Conservation (phyloP, 1,140 invertebrate genomes). For the Brachionus paranguensis region DNA sequence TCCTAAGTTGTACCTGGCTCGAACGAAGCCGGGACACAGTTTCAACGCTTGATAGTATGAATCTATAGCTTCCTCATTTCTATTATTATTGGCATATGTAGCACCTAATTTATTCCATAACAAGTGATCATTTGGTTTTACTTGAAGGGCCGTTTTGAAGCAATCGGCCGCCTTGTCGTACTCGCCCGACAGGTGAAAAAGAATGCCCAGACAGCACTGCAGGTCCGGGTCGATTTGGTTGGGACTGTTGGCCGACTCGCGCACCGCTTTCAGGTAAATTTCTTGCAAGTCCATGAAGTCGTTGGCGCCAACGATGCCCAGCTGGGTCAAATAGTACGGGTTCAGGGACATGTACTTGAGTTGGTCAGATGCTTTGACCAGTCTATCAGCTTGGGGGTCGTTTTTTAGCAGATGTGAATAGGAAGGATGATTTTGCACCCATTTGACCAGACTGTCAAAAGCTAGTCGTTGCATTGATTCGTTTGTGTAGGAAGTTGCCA, state of each 20-base stretch:
- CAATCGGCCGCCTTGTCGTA: slow-evolving; percentile 94
- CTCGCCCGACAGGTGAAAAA: slow-evolving; percentile 87
- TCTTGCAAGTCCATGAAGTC: slow-evolving; percentile 36
- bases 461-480: slow-evolving; percentile 65
- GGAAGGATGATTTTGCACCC: slow-evolving; percentile 76
- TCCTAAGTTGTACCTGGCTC: slow-evolving; percentile 92
- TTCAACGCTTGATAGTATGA: slow-evolving; percentile 86
- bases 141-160: slow-evolving; percentile 78
- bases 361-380: slow-evolving; percentile 11
- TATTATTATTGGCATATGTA: slow-evolving; percentile 87
- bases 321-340: slow-evolving; percentile 7
- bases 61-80: slow-evolving; percentile 87
- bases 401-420: slow-evolving; percentile 67
- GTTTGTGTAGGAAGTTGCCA: slow-evolving; percentile 91
- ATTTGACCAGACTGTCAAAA: slow-evolving; percentile 61
- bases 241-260: neutral
- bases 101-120: slow-evolving; percentile 96
- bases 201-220: slow-evolving; percentile 77
- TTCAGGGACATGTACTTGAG: neutral
- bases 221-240: slow-evolving; percentile 26
- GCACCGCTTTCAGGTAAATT: slow-evolving; percentile 32
- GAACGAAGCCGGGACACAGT: slow-evolving; percentile 86
- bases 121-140: slow-evolving; percentile 75
- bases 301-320: neutral
- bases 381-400: slow-evolving; percentile 44